phyloP scores from a whole-genome alignment of 2,113 vertebrate species.

The Bubalus kerabau region DNA sequence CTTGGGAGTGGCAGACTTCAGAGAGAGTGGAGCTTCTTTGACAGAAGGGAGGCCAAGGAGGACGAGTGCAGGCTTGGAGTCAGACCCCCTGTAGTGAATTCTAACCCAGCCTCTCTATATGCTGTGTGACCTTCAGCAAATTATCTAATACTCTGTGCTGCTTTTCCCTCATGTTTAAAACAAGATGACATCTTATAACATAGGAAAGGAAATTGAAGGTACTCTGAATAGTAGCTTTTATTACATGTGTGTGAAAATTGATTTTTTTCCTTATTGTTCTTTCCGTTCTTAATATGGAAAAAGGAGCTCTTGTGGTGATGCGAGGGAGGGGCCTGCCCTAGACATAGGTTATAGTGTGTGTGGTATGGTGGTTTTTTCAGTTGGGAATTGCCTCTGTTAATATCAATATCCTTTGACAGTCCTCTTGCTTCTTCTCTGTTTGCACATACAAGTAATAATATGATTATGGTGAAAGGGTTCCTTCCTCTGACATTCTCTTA shows the following conservation, averaged over 20 bases:
- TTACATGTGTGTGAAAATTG: background rate
- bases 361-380: background rate
- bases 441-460: background rate
- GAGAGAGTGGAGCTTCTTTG: background rate
- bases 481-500: background rate
- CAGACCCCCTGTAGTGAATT: background rate
- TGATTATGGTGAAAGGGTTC: fast-evolving
- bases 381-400: background rate
- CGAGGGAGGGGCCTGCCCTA: background rate
- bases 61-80: background rate
- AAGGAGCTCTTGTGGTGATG: background rate
- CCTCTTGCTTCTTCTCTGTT: background rate
- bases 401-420: background rate
- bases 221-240: background rate
- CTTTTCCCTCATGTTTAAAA: background rate
- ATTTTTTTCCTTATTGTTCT: background rate
- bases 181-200: background rate
- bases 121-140: background rate
- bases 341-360: background rate
- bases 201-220: background rate
- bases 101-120: background rate
- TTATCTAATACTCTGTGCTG: background rate
- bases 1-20: background rate
- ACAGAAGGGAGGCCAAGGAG: background rate
- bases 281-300: background rate